Evolutionary conservation across 1,140 invertebrate genomes (phyloP).

Genomic region (Heterodera carotae): DNA sequence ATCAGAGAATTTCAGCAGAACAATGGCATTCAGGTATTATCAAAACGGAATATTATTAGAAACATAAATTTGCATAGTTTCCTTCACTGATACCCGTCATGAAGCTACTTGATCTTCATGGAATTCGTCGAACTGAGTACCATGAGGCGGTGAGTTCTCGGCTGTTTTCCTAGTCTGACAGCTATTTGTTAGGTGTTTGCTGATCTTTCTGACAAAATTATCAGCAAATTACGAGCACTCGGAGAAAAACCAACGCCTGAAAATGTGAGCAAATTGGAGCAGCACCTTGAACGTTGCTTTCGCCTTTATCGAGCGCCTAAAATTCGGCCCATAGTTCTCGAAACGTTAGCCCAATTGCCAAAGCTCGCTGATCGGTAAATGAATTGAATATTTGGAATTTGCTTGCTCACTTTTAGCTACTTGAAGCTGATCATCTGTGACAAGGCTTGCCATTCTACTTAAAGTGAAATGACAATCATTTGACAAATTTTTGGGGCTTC

Average conservation of each 20-base stretch:
- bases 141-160: slow-evolving; percentile 38
- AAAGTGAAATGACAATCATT: not conserved
- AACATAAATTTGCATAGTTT: slow-evolving; percentile 26
- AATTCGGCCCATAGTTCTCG: slow-evolving; percentile 51
- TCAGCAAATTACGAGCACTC: slow-evolving; percentile 37
- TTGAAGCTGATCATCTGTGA: slow-evolving; percentile 54
- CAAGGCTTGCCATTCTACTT: slow-evolving; percentile 9
- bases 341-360: slow-evolving; percentile 44
- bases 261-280: slow-evolving; percentile 46
- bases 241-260: slow-evolving; percentile 40
- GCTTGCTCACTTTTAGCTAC: slow-evolving; percentile 39
- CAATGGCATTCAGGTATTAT: slow-evolving; percentile 35
- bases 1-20: slow-evolving; percentile 38
- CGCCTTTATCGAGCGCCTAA: slow-evolving; percentile 38
- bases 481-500: too few species aligned
- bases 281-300: slow-evolving; percentile 40
- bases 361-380: slow-evolving; percentile 41
- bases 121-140: slow-evolving; percentile 41
- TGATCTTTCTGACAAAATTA: slow-evolving; percentile 41
- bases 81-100: slow-evolving; percentile 43
- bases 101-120: slow-evolving; percentile 52
- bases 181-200: slow-evolving; percentile 36
- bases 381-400: slow-evolving; percentile 7
- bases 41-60: slow-evolving; percentile 5
- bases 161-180: not conserved